These are phyloP conservation scores for Chaunax sp. DNA, from an alignment of 2,797 vertebrate genomes.

Conservation along the genomic window DNA sequence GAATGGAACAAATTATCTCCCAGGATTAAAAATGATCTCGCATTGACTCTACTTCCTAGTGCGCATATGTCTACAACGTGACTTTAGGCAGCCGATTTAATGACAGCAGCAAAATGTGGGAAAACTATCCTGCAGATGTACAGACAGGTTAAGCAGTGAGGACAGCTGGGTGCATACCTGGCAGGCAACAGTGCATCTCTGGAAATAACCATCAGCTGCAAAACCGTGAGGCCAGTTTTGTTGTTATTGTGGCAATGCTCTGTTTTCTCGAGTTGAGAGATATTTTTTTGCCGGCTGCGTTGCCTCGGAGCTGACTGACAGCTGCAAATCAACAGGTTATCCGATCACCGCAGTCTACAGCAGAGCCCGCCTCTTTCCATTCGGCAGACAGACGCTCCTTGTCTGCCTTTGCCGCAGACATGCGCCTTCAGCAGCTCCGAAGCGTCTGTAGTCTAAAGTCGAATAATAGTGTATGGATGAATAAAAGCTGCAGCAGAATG, in stretches of 20 bases:
- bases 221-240: constrained; percentile 30
- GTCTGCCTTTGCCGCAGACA: constrained; percentile 74
- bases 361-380: constrained; percentile 71
- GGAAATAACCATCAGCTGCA: constrained; percentile 33
- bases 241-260: constrained; percentile 33
- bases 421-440: constrained; percentile 59
- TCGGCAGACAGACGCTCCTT: constrained; percentile 74
- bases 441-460: constrained; percentile 42
- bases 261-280: constrained; percentile 29
- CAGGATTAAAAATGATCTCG: no score
- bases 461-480: constrained; percentile 27
- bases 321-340: constrained; percentile 91
- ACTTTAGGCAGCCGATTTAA: constrained; percentile 10
- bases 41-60: constrained; percentile 42
- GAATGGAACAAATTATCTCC: no score
- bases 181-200: constrained; percentile 38
- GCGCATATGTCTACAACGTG: background rate
- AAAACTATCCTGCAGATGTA: constrained; percentile 8
- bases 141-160: constrained; percentile 9
- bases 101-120: background rate
- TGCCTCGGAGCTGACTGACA: constrained; percentile 63
- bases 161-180: constrained; percentile 39
- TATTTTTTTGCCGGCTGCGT: constrained; percentile 27
- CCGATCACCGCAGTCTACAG: constrained; percentile 80
- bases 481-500: constrained; percentile 19